A percentile compares a stretch with the other conserved stretches of the same genome.
These are phyloP conservation scores for Hermodice carunculata DNA, from an alignment of 2,888 invertebrate species.

Conservation along the genomic window DNA sequence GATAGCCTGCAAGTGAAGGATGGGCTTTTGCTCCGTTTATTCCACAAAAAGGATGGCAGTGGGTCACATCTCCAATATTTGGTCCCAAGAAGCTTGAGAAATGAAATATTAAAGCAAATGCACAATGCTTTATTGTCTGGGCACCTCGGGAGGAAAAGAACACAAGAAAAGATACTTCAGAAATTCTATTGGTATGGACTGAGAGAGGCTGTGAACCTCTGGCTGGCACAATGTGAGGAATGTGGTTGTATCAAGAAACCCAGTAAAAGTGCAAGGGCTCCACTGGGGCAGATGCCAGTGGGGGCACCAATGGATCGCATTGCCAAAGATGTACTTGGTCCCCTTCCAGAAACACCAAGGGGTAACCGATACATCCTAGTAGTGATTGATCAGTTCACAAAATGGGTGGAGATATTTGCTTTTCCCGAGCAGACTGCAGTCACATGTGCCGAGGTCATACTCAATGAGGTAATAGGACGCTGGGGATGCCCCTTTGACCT, in stretches of 20 bases:
- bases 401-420: constrained; percentile 15
- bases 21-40: neutral
- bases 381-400: constrained; percentile 14
- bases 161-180: neutral
- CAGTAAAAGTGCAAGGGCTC: neutral
- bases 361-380: constrained; percentile 17
- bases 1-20: neutral
- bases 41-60: neutral
- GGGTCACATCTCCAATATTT: constrained; percentile 2
- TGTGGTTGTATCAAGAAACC: neutral
- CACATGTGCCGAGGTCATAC: neutral
- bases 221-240: neutral
- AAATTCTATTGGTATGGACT: neutral
- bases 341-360: constrained; percentile 11
- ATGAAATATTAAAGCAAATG: neutral
- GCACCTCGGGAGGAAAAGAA: neutral
- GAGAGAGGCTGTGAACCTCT: neutral
- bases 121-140: neutral
- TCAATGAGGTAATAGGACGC: neutral
- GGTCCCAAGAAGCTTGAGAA: neutral
- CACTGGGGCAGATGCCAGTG: neutral
- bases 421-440: constrained; percentile 1
- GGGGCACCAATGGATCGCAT: constrained; percentile 10
- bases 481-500: no score
- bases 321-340: constrained; percentile 1